Conservation (phyloP, 2,113 vertebrate species). For the Anhinga rufa region DNA sequence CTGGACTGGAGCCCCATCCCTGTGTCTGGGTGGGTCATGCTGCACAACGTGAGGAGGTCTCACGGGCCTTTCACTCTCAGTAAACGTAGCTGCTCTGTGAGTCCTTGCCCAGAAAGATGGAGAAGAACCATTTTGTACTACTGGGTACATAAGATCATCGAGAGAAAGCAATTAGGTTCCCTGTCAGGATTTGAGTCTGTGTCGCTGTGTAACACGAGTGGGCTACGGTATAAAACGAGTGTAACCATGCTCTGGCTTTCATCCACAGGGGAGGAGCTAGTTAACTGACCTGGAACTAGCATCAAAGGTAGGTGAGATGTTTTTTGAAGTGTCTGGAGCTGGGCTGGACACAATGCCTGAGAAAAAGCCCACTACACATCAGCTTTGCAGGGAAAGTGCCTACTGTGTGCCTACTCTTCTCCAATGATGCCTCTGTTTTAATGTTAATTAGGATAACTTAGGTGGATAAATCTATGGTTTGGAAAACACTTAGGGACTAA, state of each 20-base stretch:
- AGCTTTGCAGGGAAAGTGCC: neutral
- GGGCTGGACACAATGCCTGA: neutral
- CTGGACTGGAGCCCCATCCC: neutral
- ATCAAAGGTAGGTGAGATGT: neutral
- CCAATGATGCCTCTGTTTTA: neutral
- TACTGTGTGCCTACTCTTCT: neutral
- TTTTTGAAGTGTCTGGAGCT: neutral
- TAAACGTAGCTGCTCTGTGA: neutral
- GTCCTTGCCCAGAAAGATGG: neutral
- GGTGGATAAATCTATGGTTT: neutral
- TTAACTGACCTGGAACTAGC: neutral
- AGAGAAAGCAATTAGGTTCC: neutral
- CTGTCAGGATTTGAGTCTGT: neutral
- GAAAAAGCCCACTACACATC: neutral
- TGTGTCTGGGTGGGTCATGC: neutral
- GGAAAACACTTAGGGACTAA: neutral
- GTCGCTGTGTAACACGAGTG: neutral
- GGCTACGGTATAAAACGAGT: neutral
- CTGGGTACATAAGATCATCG: neutral
- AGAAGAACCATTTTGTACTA: neutral
- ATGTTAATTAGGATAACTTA: neutral
- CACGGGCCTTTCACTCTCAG: neutral
- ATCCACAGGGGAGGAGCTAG: neutral
- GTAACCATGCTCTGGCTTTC: neutral
- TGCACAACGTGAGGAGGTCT: neutral